These are phyloP conservation scores for Nephrotoma flavescens DNA, from an alignment of 2,888 invertebrate species.

Conservation along the genomic window DNA sequence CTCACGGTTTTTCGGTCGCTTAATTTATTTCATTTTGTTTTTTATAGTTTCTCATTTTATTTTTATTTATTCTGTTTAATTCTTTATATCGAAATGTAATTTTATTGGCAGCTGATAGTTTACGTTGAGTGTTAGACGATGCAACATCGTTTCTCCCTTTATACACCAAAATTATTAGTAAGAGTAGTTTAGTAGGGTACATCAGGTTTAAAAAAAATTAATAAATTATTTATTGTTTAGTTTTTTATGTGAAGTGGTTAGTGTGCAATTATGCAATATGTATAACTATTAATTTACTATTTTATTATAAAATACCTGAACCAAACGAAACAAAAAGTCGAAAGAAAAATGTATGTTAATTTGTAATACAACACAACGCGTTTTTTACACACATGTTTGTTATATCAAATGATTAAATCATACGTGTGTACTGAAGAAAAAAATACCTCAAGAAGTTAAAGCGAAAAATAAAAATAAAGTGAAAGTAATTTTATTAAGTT, in stretches of 20 bases:
- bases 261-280: background rate
- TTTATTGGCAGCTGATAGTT: background rate
- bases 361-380: background rate
- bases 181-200: background rate
- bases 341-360: background rate
- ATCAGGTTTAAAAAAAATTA: background rate
- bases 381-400: background rate
- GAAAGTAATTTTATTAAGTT: background rate
- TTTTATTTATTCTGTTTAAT: background rate
- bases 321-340: background rate
- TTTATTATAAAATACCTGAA: background rate
- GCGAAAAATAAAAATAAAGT: background rate
- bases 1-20: background rate
- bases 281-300: background rate
- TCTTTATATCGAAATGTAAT: background rate
- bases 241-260: background rate
- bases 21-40: background rate
- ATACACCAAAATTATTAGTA: background rate
- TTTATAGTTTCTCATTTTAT: background rate
- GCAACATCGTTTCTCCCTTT: background rate
- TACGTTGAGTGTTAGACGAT: background rate
- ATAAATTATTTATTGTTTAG: background rate
- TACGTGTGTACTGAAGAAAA: background rate
- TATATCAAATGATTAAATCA: background rate
- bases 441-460: background rate